Base-by-base conservation (phyloP, 1,140 invertebrate species). In the Drosophila ohnishii region DNA sequence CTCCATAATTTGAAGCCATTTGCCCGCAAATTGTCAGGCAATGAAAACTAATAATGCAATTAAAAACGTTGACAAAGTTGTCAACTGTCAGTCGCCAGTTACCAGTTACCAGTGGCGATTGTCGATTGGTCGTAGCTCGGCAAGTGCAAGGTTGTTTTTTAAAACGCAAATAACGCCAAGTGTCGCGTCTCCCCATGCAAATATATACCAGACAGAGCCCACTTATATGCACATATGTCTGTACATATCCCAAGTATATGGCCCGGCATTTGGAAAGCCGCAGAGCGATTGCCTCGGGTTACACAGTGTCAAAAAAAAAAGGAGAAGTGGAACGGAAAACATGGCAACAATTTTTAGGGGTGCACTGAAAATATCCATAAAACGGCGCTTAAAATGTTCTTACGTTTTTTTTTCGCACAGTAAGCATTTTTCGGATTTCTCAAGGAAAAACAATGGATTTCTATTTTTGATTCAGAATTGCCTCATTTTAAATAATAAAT, bases 41-140 rank as follows among this genome's bases (percentile, higher is more conserved):
- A 75, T 86, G 63, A 83, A 86, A 86, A 86, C 83, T 83, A 83
- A 83, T 86, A 83, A 86, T 82, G 83, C 75, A 79, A 87, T 86
- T 86, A 86, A 87, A 81, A 82, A 70, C 61, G 65, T 79, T 87
- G 79, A 79, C 82, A 86, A 81, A 67, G 82, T 81, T 85, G 80
- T 77, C 81, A 75, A 80, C 45, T 76, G 72, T 74, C 63, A 61
- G 44, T 14, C 39, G 35, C 34, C 53, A 34, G 48, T 71, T 25
- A 35, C 28, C 16, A 44, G 40, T 32, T 62, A 14, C 13, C 57
- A 28, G 30, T 56, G 40, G 19, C 42, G 47, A 39, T n/a, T 39
- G 40, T 37, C 58, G 16, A 63, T 37, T 56, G 39, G 69, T 48
- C 51, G 59, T 51, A 78, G 77, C 65, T 86, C 65, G 64, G 62